Base-by-base conservation (phyloP, 2,797 vertebrate genomes). In the Lophius americanus region DNA sequence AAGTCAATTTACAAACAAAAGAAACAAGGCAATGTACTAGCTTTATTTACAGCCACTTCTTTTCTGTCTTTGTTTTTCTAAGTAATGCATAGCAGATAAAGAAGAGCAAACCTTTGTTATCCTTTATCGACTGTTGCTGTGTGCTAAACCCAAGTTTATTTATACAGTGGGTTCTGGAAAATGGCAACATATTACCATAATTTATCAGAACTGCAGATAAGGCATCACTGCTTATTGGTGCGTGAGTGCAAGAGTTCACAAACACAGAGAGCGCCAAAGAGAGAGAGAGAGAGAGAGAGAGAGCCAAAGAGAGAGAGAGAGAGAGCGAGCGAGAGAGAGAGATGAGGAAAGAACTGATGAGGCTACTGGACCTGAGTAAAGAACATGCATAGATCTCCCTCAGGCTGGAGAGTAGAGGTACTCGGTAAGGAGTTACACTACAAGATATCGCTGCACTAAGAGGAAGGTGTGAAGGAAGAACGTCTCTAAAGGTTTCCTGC, bases 1-100 rank as follows among this genome's bases (percentile, higher is more conserved):
- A 96, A 9, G 95, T 96, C 96, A 94, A 97, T 98, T 98, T 99
- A 97, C 97, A 98, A 98, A 98, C 94, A 93, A 95, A 95, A 95
- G 94, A 96, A 96, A 94, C 94, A 97, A 98, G 96, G 95, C 96
- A 95, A 95, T 95, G 94, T 92, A 94, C 95, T 96, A 93, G 94
- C 93, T 90, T 92, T 98, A 98, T 99, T 88, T 98, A 98, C 98
- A 99, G 91, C 95, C 94, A 65, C 92, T 92, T 92, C 89, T 93
- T 87, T 68, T 84, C 55, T 63, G 33, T 54, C 47, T 57, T 60
- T 54, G 55, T 53, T 52, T 67, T 73, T 79, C 79, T 47, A 86
- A 89, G 93, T 93, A 91, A 94, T 96, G 95, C 95, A 96, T 96
- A 96, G 95, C 95, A 93, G 93, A 93, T 94, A 93, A 94, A 88